phyloP scores from a whole-genome alignment of 2,888 invertebrate genomes.

The Tetranychus piercei region DNA sequence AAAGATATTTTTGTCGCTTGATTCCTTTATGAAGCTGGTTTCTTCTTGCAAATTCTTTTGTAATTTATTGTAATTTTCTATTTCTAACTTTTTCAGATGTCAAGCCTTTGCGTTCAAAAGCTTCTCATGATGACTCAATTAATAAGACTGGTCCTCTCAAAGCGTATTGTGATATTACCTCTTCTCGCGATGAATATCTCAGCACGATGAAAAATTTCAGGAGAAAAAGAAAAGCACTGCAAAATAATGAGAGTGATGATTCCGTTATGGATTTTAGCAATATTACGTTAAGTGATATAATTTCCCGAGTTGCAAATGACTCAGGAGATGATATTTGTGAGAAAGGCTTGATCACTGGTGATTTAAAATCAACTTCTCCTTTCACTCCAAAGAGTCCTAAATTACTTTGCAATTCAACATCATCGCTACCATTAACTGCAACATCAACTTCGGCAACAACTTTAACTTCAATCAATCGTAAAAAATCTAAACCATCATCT shows the following conservation, averaged over 20 bases:
- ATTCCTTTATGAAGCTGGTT: no score
- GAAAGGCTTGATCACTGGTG: background rate
- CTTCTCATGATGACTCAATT: background rate
- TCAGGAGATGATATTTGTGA: background rate
- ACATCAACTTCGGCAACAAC: background rate
- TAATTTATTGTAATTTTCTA: background rate
- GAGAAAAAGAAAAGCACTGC: conserved; percentile 11
- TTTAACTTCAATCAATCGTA: background rate
- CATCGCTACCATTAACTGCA: background rate
- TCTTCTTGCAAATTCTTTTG: no score
- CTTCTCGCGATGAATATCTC: background rate
- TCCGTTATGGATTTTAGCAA: conserved; percentile 33
- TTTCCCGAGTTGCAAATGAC: conserved; percentile 15
- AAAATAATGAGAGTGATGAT: conserved; percentile 33
- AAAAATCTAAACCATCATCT: conserved; percentile 5
- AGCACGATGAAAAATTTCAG: conserved; percentile 1
- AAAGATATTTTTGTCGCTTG: no score
- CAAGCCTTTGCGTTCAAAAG: background rate
- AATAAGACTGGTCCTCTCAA: background rate
- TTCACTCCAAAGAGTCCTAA: background rate
- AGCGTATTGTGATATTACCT: background rate
- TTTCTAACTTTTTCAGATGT: background rate
- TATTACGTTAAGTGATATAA: conserved; percentile 32
- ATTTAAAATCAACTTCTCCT: background rate
- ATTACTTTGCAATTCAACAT: background rate